phyloP scores from a whole-genome alignment of 2,888 invertebrate species.

The Subacronicta megacephala region DNA sequence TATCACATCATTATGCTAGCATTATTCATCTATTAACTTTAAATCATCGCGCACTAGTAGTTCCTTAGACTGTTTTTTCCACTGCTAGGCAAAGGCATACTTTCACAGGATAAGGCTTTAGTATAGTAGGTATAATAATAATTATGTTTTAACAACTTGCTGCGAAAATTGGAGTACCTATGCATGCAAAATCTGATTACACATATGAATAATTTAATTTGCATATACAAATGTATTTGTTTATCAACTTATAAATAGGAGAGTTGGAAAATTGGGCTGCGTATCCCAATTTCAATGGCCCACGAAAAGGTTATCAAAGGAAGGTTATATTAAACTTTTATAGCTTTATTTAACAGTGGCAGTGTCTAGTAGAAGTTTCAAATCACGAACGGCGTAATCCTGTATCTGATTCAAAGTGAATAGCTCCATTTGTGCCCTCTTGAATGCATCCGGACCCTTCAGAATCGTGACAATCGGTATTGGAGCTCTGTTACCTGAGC shows the following conservation, averaged over 20 bases:
- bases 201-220: background rate
- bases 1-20: no score
- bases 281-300: conserved; percentile 27
- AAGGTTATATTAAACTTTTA: conserved; percentile 54
- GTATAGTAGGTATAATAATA: no score
- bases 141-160: background rate
- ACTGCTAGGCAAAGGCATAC: no score
- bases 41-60: no score
- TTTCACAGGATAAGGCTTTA: no score
- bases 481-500: conserved; percentile 58
- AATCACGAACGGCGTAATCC: conserved; percentile 75
- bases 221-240: conserved; percentile 5
- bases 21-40: no score
- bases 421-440: conserved; percentile 73
- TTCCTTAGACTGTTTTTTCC: no score
- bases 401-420: conserved; percentile 79
- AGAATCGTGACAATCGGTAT: conserved; percentile 66
- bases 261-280: conserved; percentile 14
- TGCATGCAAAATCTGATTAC: background rate
- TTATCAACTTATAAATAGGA: conserved; percentile 2
- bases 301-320: conserved; percentile 45
- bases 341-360: conserved; percentile 57
- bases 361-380: conserved; percentile 69
- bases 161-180: conserved; percentile 1
- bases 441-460: conserved; percentile 82